These are phyloP conservation scores for Euplexia lucipara DNA, from an alignment of 2,888 invertebrate genomes.

Conservation along the genomic window DNA sequence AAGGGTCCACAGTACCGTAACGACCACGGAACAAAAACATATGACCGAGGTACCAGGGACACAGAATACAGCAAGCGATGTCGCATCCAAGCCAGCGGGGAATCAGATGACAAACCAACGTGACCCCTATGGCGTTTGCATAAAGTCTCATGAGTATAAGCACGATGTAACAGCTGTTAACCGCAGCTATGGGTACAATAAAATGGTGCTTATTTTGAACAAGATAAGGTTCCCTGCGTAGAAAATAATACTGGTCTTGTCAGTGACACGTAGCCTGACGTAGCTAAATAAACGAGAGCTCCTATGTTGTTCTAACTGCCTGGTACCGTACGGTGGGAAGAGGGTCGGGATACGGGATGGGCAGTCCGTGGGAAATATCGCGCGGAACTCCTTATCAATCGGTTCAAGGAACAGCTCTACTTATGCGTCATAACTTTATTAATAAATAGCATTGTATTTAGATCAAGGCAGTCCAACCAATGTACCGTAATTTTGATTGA, in stretches of 20 bases:
- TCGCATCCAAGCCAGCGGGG: neutral
- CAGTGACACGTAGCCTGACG: slow-evolving; percentile 22
- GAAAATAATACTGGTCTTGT: slow-evolving; percentile 13
- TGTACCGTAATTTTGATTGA: too few relatives aligned
- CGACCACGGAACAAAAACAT: slow-evolving; percentile 76
- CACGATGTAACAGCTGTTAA: neutral
- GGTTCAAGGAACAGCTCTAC: slow-evolving; percentile 22
- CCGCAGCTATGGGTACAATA: neutral
- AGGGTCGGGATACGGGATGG: slow-evolving; percentile 77
- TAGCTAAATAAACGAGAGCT: slow-evolving; percentile 38
- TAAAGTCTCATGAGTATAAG: slow-evolving; percentile 42
- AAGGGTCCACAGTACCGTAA: slow-evolving; percentile 48
- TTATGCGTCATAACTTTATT: neutral
- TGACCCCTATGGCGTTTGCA: slow-evolving; percentile 15
- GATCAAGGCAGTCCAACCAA: too few relatives aligned
- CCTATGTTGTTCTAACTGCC: slow-evolving; percentile 66
- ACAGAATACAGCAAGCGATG: slow-evolving; percentile 59
- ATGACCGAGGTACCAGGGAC: slow-evolving; percentile 74
- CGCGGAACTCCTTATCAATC: slow-evolving; percentile 43
- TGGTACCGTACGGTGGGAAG: slow-evolving; percentile 71
- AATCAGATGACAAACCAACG: slow-evolving; percentile 34
- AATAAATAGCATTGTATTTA: neutral
- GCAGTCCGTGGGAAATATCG: slow-evolving; percentile 49
- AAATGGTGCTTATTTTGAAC: slow-evolving; percentile 32
- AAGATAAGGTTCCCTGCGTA: slow-evolving; percentile 12